These are phyloP conservation scores for Schizaphis graminum DNA, from an alignment of 2,888 invertebrate genomes.

Conservation along the genomic window DNA sequence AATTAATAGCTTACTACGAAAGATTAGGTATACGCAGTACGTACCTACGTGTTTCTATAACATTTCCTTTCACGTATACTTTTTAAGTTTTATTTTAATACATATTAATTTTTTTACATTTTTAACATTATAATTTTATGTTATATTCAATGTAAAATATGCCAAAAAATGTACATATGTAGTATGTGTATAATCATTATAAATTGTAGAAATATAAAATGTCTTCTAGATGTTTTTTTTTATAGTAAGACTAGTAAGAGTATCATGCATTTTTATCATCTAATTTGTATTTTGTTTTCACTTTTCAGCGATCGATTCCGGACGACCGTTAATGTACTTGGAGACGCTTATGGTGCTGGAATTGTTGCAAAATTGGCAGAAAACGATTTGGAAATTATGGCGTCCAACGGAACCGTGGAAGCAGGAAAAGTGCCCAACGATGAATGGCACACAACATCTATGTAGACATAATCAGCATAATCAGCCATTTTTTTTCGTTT, in stretches of 20 bases:
- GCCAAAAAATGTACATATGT: too few species aligned
- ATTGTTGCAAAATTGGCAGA: slow-evolving; percentile 89
- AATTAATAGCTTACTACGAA: too few species aligned
- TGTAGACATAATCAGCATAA: slow-evolving; percentile 69
- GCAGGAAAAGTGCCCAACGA: slow-evolving; percentile 67
- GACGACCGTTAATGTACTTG: slow-evolving; percentile 93
- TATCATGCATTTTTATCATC: neutral
- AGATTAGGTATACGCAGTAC: neutral
- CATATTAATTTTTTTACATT: neutral
- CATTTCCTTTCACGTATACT: neutral
- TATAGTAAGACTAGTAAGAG: too few species aligned
- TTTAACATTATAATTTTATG: neutral
- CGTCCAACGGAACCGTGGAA: slow-evolving; percentile 68
- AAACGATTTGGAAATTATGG: slow-evolving; percentile 76
- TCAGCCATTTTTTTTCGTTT: slow-evolving; percentile 24
- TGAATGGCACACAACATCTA: slow-evolving; percentile 71
- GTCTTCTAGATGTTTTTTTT: too few species aligned
- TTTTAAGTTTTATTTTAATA: neutral
- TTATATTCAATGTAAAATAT: neutral
- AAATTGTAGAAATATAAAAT: too few species aligned
- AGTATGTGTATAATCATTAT: too few species aligned
- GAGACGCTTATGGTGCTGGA: slow-evolving; percentile 94
- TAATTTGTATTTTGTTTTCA: neutral
- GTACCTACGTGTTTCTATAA: neutral
- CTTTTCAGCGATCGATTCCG: slow-evolving; percentile 85